Evolutionary conservation across 1,140 invertebrate species (phyloP), one percentile per base, ranked within the genome.

Genomic region (Euschistus heros): DNA sequence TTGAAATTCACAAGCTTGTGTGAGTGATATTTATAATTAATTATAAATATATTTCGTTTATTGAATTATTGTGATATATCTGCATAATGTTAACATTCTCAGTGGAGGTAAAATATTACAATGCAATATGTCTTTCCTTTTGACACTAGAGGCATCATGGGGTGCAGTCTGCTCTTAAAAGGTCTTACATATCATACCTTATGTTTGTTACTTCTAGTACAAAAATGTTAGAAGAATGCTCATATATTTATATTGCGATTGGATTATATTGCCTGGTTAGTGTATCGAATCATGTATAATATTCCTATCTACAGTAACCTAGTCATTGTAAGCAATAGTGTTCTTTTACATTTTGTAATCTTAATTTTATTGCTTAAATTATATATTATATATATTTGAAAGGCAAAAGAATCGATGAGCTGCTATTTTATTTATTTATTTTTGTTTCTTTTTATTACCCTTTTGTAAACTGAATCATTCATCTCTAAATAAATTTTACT

Each of bases 281-380:
- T 18, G 37, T 46, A 30, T 47, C 20, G 42, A 37, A 37, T 65
- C 42, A 37, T 54, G 42, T 47, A 30, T 61, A 24, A 52, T 66
- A 60, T 66, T 66, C 57, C 55, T 66, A 60, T 66, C n/a, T 57
- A n/a, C 54, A 60, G 52, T 66, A 46, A 66, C 44, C 55, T 60
- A 66, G 44, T 50, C 54, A 61, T 60, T 27, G 37, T 44, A 20
- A 55, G 27, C 63, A 64, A 50, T 64, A 50, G 50, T 54, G 2
- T 50, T 42, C 63, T 64, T 14, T 30, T 55, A 27, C 54, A 50
- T 54, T 64, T 64, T 64, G 24, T 64, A 64, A 55, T 65, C 22
- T 59, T 64, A 64, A 54, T 64, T 64, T 64, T 64, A 64, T 64
- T 64, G 46, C 63, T 54, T 64, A 52, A 54, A 54, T 64, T 62